Base-by-base conservation (phyloP, 35 echinoderm and acorn worm genomes). In the Anneissia japonica region DNA sequence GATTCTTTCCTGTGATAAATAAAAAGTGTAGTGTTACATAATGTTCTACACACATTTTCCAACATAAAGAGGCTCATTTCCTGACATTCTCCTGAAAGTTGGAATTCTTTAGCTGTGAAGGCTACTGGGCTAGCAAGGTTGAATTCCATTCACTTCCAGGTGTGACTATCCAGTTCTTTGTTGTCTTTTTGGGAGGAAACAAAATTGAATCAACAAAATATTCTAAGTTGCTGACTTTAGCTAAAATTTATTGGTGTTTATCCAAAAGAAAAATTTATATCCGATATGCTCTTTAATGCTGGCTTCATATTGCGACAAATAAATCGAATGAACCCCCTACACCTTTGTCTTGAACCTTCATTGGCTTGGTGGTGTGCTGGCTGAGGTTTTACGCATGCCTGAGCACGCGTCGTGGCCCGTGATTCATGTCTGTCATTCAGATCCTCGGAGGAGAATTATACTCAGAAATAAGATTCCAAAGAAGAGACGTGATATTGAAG, bases 351-450 rank as follows among this genome's bases (percentile, higher is more conserved):
- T 64, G 1, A 64, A 64, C 40, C 51, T 64, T 9, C 2, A 26
- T 9, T 64, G 2, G 7, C 10, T 1, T 19, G 10, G 51, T 64
- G 26, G 6, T 64, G 51, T 19, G 51, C 6, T 64, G 51, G 21
- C 51, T 64, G 51, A 64, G 51, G 51, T 64, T 64, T 64, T 64
- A 64, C 51, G 51, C 51, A 64, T 64, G 51, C 51, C 51, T 64
- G 19, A 9, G 10, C 51, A 64, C 51, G 51, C 51, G 51, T 64
- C 51, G 11, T 64, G 21, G 1, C 11, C 51, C 26, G 21, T 64
- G 51, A 64, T 19, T 64, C 51, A 64, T 64, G 19, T 26, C 5
- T 4, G 4, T 16, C 51, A 64, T 64, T 3, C 51, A 19, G 51
- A 12, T 64, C 21, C 51, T 64, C 2, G 21, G 9, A 64, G n/a